Base-by-base conservation (phyloP, 2,113 vertebrate species). In the Noctilio leporinus region DNA sequence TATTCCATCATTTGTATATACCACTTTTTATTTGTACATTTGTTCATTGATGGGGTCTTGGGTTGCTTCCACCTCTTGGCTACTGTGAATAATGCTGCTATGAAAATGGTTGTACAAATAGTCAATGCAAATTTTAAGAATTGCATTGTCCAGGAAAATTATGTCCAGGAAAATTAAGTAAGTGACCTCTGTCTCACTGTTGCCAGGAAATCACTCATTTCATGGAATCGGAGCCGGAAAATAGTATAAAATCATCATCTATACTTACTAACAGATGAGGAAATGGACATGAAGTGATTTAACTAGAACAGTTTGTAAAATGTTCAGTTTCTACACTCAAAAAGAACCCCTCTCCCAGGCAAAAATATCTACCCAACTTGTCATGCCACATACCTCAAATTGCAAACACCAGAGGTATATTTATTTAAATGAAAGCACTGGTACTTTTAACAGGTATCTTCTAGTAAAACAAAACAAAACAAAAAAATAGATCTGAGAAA, bases 401-500 rank as follows among this genome's bases (percentile, higher is more conserved):
- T 96, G 94, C 91, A 85, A 30, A 28, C 67, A 62, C 67, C 70
- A 33, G 72, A 94, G 73, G 82, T 88, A 62, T n/a, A 78, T 88
- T 90, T 77, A 75, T 86, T 93, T 92, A 67, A 76, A 91, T 88
- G 88, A 96, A 95, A 91, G 53, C 35, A n/a, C 64, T 81, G 77
- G 94, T 51, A 40, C 59, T 88, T 96, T 86, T 82, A 95, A 75
- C 91, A 89, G 82, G 72, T 94, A 90, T 96, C 85, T 95, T 93
- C 89, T 14, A 89, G 89, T 43, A 88, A 95, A 95, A 93, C 73
- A 91, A 93, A n/a, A n/a, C n/a, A n/a, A n/a, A n/a, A n/a, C n/a
- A n/a, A n/a, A n/a, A n/a, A 96, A 96, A 93, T 82, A 96, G 84
- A 93, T 95, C 88, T 14, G 7, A 85, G 89, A 89, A 59, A 94